Evolutionary conservation across 2,888 invertebrate species (phyloP).

Genomic region (Eledona agricola): DNA sequence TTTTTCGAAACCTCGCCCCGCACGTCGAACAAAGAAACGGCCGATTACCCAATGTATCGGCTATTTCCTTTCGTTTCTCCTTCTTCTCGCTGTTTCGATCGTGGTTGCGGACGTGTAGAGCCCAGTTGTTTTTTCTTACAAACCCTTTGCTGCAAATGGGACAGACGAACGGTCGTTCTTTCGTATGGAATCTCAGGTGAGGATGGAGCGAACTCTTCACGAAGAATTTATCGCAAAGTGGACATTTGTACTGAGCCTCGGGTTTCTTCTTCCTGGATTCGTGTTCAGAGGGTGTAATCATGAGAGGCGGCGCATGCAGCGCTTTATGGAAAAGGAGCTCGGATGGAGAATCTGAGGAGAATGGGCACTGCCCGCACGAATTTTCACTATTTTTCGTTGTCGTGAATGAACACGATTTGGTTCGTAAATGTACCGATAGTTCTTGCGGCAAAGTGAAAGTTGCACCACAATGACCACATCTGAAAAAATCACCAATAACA

Average conservation of each 20-base stretch:
- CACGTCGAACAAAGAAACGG: slow-evolving; percentile 62
- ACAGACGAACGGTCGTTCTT: slow-evolving; percentile 77
- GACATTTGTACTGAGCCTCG: slow-evolving; percentile 70
- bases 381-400: slow-evolving; percentile 38
- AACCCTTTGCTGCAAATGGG: slow-evolving; percentile 71
- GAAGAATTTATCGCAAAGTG: slow-evolving; percentile 72
- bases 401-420: slow-evolving; percentile 67
- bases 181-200: slow-evolving; percentile 78
- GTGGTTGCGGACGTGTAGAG: slow-evolving; percentile 70
- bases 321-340: slow-evolving; percentile 79
- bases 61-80: slow-evolving; percentile 32
- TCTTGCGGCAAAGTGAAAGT: slow-evolving; percentile 78
- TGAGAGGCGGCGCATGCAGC: slow-evolving; percentile 67
- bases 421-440: slow-evolving; percentile 75
- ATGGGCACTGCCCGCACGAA: slow-evolving; percentile 69
- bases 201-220: slow-evolving; percentile 72
- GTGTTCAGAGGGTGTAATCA: slow-evolving; percentile 50
- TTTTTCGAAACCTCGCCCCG: slow-evolving; percentile 62
- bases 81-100: slow-evolving; percentile 48
- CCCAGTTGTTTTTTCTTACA: slow-evolving; percentile 71
- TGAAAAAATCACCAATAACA: slow-evolving; percentile 54
- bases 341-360: slow-evolving; percentile 71
- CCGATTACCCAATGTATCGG: slow-evolving; percentile 41
- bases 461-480: slow-evolving; percentile 77
- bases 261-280: slow-evolving; percentile 45